Conservation (phyloP, 2,797 vertebrate species). For the Intellagama lesueurii region DNA sequence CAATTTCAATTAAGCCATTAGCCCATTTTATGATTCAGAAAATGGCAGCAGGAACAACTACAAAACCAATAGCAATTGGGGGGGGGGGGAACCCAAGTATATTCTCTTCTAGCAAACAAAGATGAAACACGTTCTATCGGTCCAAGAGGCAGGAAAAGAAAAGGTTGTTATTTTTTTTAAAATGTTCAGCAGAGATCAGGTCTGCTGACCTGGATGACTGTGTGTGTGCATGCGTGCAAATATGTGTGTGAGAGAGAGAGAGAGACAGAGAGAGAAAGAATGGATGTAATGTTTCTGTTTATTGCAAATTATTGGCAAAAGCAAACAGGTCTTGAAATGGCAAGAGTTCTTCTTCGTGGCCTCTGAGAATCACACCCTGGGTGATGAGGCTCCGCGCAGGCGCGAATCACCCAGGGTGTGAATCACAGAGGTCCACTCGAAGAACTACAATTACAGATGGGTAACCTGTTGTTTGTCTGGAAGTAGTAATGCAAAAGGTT, state of each 20-base stretch:
- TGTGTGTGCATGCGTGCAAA: background rate
- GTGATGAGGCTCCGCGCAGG: too few relatives aligned
- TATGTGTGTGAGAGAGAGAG: background rate
- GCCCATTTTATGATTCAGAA: slow-evolving; percentile 22
- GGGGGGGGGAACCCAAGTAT: too few relatives aligned
- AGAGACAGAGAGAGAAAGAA: background rate
- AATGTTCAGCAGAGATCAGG: background rate
- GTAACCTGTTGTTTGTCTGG: too few relatives aligned
- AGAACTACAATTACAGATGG: too few relatives aligned
- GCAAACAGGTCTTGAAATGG: background rate
- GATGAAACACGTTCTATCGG: background rate
- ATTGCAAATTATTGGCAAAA: background rate
- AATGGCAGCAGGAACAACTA: background rate
- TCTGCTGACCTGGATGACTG: background rate
- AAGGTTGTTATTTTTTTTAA: background rate
- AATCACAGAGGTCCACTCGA: too few relatives aligned
- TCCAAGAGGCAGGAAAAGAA: background rate
- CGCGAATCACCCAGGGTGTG: too few relatives aligned
- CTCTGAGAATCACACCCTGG: too few relatives aligned
- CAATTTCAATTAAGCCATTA: background rate
- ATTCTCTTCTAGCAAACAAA: background rate
- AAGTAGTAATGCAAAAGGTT: background rate
- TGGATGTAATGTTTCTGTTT: background rate
- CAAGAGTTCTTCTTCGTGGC: too few relatives aligned
- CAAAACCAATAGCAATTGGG: too few relatives aligned